A percentile compares a stretch with the other conserved stretches of the same genome.
Conservation (phyloP, 2,888 invertebrate genomes). For the Podabrus alpinus region DNA sequence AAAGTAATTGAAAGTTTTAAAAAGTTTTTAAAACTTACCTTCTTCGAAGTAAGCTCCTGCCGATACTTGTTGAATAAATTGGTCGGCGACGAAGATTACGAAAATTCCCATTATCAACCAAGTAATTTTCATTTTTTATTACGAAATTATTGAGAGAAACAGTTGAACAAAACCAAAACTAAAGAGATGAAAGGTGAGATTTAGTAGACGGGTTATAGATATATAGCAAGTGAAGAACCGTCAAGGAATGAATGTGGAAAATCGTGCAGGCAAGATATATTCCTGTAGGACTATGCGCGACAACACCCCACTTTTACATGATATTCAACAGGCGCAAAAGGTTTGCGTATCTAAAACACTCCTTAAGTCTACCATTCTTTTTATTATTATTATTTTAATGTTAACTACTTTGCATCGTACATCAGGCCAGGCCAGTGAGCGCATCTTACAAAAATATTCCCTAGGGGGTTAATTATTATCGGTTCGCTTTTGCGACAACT, state of each 20-base stretch:
- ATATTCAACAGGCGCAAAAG: slow-evolving; percentile 29
- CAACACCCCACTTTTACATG: slow-evolving; percentile 38
- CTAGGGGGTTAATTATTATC: background rate
- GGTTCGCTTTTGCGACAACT: background rate
- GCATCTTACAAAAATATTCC: background rate
- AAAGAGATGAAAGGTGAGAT: slow-evolving; percentile 25
- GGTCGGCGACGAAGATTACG: slow-evolving; percentile 47
- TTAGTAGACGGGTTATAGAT: slow-evolving; percentile 22
- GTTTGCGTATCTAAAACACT: slow-evolving; percentile 28
- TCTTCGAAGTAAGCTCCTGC: slow-evolving; percentile 52
- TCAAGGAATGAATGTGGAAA: slow-evolving; percentile 43
- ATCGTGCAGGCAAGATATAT: slow-evolving; percentile 29
- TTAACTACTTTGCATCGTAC: background rate
- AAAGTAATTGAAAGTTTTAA: slow-evolving; percentile 2
- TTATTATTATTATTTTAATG: background rate
- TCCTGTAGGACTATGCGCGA: slow-evolving; percentile 39
- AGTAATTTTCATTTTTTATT: slow-evolving; percentile 49
- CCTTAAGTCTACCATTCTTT: background rate
- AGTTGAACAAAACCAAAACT: slow-evolving; percentile 40
- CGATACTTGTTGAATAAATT: slow-evolving; percentile 42
- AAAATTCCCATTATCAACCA: slow-evolving; percentile 50
- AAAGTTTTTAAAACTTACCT: slow-evolving; percentile 44
- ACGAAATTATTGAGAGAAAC: slow-evolving; percentile 33
- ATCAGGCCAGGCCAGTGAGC: background rate
- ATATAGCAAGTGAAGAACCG: slow-evolving; percentile 41